Base-by-base conservation (phyloP, 2,888 invertebrate species). In the Trachelus tabidus region DNA sequence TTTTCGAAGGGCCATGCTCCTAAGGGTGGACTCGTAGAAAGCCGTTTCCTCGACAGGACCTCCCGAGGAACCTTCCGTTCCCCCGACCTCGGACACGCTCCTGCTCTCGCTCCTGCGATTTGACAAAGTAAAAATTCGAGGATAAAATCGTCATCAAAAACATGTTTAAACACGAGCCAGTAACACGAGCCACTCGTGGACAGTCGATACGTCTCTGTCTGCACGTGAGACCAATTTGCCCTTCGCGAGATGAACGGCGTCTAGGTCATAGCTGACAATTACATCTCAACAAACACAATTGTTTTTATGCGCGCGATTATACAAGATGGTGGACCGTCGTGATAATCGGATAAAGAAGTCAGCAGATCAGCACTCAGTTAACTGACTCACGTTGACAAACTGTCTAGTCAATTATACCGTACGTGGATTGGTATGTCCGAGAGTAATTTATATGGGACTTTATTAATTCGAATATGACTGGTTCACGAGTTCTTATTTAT, bases 41-140 rank as follows among this genome's bases (percentile, higher is more conserved):
- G 84, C 82, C 4, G 82, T 69, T 74, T 81, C 76, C 34, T 87
- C 85, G 69, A 82, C 83, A 76, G 83, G 83, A 34, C 81, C 79
- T 74, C 81, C 77, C 71, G 80, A 40, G 35, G 81, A 84, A 78
- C 81, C 85, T 3, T 79, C 79, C 69, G 84, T 75, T n/a, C 84
- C 84, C 37, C 79, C 82, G 77, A 74, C 80, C 79, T 85, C 89
- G 69, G 87, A 81, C 68, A 80, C 75, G 78, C 81, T 77, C 76
- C 79, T 85, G 82, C 84, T 81, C 80, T 81, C 84, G 79, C 84
- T 85, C 78, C 85, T 86, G 79, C 68, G 76, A 77, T 78, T 56
- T 9, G 56, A 56, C 34, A 73, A 76, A 68, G 73, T 80, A 80
- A 77, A 31, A 76, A 31, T 33, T 15, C 33, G 12, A 68, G 2